Base-by-base conservation (phyloP, 30 jellyfish, hydroid and myxozoan species). In the Phacellophora camtschatica region DNA sequence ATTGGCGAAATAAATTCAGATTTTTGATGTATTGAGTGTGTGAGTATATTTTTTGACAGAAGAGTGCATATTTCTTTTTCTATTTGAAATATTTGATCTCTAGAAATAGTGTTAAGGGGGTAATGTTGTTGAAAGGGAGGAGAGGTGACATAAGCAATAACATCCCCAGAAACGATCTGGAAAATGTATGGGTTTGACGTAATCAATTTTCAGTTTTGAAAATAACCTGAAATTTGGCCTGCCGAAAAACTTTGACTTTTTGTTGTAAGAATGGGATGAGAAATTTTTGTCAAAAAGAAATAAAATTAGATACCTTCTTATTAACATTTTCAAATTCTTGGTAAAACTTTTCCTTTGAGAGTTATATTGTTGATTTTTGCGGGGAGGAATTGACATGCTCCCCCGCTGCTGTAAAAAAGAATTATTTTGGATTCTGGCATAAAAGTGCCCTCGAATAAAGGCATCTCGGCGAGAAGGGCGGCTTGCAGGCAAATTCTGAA, bases 381-480 rank as follows among this genome's bases (percentile, higher is more conserved):
- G 34, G 86, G 86, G 86, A 72, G 86, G 74, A 72, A 27, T 57
- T 45, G 1, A 34, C 86, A 46, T 46, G 61, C 86, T 72, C 86
- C 87, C 87, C 42, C 87, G 54, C 57, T 36, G 75, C 87, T 77
- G 77, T 74, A 54, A 74, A 74, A 73, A 53, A 74, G 87, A 39
- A n/a, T n/a, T n/a, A n/a, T n/a, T n/a, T n/a, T n/a, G n/a, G n/a
- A n/a, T n/a, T n/a, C n/a, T n/a, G n/a, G n/a, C n/a, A n/a, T n/a
- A n/a, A n/a, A n/a, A n/a, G n/a, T n/a, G n/a, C n/a, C 72, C 43
- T 74, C n/a, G 46, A 16, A 71, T 67, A n/a, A n/a, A n/a, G n/a
- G n/a, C n/a, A n/a, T n/a, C n/a, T n/a, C n/a, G n/a, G n/a, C n/a
- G n/a, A n/a, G n/a, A n/a, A n/a, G n/a, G n/a, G n/a, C n/a, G n/a